Conservation (phyloP, 2,888 invertebrate genomes). For the Lumbricus terrestris region DNA sequence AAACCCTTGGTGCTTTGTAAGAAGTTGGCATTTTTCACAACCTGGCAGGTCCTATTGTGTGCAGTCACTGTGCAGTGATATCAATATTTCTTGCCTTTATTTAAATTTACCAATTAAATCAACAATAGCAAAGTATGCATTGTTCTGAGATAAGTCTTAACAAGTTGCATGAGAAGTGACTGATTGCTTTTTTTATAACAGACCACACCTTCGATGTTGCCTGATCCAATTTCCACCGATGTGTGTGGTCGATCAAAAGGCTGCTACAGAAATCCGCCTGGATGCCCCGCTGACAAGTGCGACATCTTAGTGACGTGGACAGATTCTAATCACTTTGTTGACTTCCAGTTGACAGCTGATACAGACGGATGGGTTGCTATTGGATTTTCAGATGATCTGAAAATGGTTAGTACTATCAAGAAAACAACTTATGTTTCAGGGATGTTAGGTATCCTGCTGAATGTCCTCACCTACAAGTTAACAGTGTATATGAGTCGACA, state of each 20-base stretch:
- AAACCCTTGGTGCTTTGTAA: too few species aligned
- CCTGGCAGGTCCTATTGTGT: too few species aligned
- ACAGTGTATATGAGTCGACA: too few species aligned
- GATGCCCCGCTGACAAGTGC: conserved; percentile 51
- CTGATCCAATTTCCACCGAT: conserved; percentile 44
- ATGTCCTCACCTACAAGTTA: too few species aligned
- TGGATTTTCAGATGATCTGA: conserved; percentile 53
- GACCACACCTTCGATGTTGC: conserved; percentile 9
- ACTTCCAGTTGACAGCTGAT: conserved; percentile 49
- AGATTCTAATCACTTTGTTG: conserved; percentile 33
- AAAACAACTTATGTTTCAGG: background rate
- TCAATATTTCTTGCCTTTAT: too few species aligned
- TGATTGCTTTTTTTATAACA: background rate
- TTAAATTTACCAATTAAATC: too few species aligned
- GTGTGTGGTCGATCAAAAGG: conserved; percentile 53
- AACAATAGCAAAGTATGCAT: background rate
- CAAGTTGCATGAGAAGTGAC: too few species aligned
- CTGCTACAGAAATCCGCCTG: conserved; percentile 54
- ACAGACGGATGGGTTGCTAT: conserved; percentile 54
- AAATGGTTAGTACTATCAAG: conserved; percentile 46
- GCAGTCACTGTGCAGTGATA: too few species aligned
- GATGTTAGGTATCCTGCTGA: too few species aligned
- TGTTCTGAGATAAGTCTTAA: too few species aligned
- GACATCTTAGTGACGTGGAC: conserved; percentile 55
- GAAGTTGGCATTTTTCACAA: too few species aligned